phyloP scores from a whole-genome alignment of 2,888 invertebrate genomes.

The Pachymerium ferrugineum region DNA sequence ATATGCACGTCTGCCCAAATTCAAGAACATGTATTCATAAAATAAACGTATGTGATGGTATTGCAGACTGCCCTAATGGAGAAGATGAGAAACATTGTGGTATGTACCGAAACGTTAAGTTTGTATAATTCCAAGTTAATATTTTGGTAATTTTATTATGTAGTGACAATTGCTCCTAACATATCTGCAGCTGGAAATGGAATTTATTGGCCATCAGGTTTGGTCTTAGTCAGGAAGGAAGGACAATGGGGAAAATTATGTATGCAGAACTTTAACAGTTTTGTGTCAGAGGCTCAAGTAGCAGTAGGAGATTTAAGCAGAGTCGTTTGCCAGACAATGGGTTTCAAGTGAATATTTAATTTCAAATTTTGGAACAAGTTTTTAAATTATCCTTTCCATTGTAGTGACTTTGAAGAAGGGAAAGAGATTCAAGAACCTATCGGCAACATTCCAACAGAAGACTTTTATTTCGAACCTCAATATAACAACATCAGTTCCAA shows the following conservation, averaged over 20 bases:
- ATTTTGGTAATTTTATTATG: not conserved
- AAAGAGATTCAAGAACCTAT: conserved; percentile 17
- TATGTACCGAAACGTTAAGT: conserved; percentile 31
- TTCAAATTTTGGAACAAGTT: not conserved
- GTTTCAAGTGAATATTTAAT: not conserved
- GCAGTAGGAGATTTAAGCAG: conserved; percentile 22
- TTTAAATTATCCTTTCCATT: not conserved
- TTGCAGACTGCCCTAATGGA: conserved; percentile 48
- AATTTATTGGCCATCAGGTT: conserved; percentile 58
- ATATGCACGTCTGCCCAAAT: conserved; percentile 68
- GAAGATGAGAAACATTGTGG: conserved; percentile 71
- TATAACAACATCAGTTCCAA: conserved; percentile 13
- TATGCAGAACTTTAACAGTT: conserved; percentile 56
- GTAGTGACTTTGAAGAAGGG: conserved; percentile 30
- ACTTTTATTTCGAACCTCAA: not conserved
- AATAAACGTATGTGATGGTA: conserved; percentile 63
- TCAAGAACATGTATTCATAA: conserved; percentile 63
- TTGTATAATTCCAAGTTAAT: not conserved
- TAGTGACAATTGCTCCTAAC: conserved; percentile 55
- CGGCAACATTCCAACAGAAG: not conserved
- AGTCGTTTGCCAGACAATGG: conserved; percentile 25
- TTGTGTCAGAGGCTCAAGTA: conserved; percentile 29
- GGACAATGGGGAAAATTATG: conserved; percentile 74
- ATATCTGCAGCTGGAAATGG: conserved; percentile 56
- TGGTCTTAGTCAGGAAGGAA: conserved; percentile 65